phyloP scores from a whole-genome alignment of 2,797 vertebrate genomes.

The Pangasius mekongensis region DNA sequence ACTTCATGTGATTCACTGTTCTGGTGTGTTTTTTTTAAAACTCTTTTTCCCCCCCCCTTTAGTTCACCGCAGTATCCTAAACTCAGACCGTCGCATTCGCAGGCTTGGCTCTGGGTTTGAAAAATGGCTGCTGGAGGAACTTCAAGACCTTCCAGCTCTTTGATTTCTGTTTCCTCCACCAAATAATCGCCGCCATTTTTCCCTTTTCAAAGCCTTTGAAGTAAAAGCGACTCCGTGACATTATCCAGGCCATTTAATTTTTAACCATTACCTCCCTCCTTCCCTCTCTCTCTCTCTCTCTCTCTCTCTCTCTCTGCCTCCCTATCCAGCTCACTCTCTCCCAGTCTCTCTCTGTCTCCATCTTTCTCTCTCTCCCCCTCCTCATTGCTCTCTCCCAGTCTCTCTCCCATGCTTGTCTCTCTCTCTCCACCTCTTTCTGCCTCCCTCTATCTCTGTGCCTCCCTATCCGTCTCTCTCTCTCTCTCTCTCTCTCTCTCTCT shows the following conservation, averaged over 20 bases:
- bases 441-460: conserved; percentile 72
- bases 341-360: conserved; percentile 10
- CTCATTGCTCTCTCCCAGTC: conserved; percentile 48
- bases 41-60: not conserved
- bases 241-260: not conserved
- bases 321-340: not conserved
- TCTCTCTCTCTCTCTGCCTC: not conserved
- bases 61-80: not conserved
- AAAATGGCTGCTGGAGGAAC: conserved; percentile 17
- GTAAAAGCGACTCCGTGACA: not conserved
- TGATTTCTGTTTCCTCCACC: conserved; percentile 8
- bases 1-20: not conserved
- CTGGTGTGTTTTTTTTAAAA: not conserved
- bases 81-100: not conserved
- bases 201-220: conserved; percentile 1
- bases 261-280: not conserved
- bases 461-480: not conserved
- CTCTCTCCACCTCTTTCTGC: conserved; percentile 59
- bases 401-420: conserved; percentile 53
- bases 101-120: not conserved
- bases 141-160: conserved; percentile 6
- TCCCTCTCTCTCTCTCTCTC: not conserved
- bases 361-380: conserved; percentile 21
- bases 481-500: conserved; percentile 31
- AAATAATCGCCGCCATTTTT: conserved; percentile 9